Base-by-base conservation (phyloP, 1,140 invertebrate genomes). In the Thaumatotibia leucotreta region DNA sequence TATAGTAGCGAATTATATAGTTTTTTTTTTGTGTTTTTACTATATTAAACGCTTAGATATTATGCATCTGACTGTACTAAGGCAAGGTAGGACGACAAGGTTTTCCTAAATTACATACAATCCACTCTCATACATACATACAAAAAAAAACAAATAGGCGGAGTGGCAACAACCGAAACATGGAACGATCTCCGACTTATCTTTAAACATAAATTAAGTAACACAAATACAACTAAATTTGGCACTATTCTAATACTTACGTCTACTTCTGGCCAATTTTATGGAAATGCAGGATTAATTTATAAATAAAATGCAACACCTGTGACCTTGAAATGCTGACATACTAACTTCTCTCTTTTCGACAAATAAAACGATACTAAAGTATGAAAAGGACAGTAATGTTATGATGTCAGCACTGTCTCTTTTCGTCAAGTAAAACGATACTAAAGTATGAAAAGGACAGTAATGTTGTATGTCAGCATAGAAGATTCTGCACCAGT, bases 191-290 rank as follows among this genome's bases (percentile, higher is more conserved):
- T 70, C 70, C 73, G 67, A 75, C 71, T 65, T 49, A 64, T 65
- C 71, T 50, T 49, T 72, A 83, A 76, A 67, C 86, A 89, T 87
- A 87, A 87, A 87, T 86, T 83, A 87, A 89, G 77, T 86, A 87
- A 89, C 75, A 80, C 75, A 76, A 74, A 70, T 69, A 76, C 14
- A 75, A 80, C 71, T 76, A 74, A 78, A 71, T 87, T 88, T 88
- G 86, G 86, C 86, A 88, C 86, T 88, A 86, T 68, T 77, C 86
- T 88, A 88, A 82, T 80, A 85, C 77, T 82, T 84, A 77, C 29
- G 50, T 66, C 58, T 66, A 66, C 29, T 35, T 61, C 33, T 65
- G 67, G 67, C 64, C 64, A 63, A 68, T 61, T 62, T 74, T 70
- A 72, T 50, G 35, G 75, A 85, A 84, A 87, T 83, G 81, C 82